phyloP scores from a whole-genome alignment of 2,797 vertebrate genomes.

The Sciurus vulgaris region DNA sequence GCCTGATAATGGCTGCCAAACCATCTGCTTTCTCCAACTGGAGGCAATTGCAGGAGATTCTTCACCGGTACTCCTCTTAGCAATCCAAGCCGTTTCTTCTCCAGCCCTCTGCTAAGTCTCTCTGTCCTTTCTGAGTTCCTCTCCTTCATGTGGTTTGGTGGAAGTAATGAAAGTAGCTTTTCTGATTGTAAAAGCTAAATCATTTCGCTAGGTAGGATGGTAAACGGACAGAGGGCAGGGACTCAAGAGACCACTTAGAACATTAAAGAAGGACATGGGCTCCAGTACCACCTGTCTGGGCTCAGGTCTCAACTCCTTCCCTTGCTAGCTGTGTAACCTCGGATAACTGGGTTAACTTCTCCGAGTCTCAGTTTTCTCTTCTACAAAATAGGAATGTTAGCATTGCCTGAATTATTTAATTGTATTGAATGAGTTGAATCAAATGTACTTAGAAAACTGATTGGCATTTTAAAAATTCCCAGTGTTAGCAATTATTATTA shows the following conservation, averaged over 20 bases:
- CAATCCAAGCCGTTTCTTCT: not conserved
- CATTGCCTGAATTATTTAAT: not conserved
- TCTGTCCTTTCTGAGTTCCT: not conserved
- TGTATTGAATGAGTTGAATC: not conserved
- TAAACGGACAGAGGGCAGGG: not conserved
- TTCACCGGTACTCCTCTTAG: not conserved
- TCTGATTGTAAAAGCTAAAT: not conserved
- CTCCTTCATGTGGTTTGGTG: not conserved
- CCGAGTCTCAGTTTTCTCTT: not conserved
- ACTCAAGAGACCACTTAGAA: too few species aligned
- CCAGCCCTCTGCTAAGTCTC: not conserved
- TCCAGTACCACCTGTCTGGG: not conserved
- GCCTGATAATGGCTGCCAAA: not conserved
- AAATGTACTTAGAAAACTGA: not conserved
- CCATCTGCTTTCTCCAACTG: slow-evolving; percentile 7
- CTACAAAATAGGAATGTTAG: not conserved
- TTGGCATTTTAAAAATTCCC: slow-evolving; percentile 23
- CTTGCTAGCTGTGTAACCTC: not conserved
- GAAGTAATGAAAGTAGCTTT: not conserved
- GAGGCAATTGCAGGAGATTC: not conserved
- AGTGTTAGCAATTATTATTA: slow-evolving; percentile 13
- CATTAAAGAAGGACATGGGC: not conserved
- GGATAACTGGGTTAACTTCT: not conserved
- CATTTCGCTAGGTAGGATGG: not conserved
- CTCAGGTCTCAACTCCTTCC: not conserved